Evolutionary conservation across 2,797 vertebrate species (phyloP), one percentile per base, ranked within the genome.

Genomic region (Botia kubotai): DNA sequence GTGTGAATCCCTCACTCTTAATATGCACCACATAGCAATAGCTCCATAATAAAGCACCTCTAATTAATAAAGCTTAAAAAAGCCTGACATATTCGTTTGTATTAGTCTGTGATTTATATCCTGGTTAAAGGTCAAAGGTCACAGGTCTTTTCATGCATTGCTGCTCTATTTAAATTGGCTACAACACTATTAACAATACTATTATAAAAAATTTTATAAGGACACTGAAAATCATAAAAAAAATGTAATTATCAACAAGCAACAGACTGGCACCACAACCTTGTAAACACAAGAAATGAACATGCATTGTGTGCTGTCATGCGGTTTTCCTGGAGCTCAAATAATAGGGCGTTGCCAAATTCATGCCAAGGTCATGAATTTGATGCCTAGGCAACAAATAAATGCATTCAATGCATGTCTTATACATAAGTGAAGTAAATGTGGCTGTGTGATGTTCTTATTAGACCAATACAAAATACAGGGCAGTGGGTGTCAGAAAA

Each of bases 401-500:
- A 52, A 52, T 52, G 50, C 50, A 52, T 17, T 52, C 10, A 48
- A 48, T 48, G 6, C 2, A 50, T 16, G 6, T 50, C 14, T 50
- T 50, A 50, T 14, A 11, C 43, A 26, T 26, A 50, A 2, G 48
- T 50, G 1, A 50, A 2, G 14, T 50, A 14, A 11, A 66, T 57
- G 48, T 4, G 13, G 48, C 19, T 57, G 65, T 8, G 63, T 17
- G 0, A 19, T 57, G 36, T 39, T 58, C 14, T 52, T 23, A 63
- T 53, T 65, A 58, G 23, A 14, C 26, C 26, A 39, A 23, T 6
- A 16, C 13, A 60, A 52, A 52, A 71, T 23, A 79, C 65, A 79
- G 52, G 76, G 16, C 76, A 70, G 76, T 39, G 13, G 29, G 67
- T 70, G 52, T 69, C 52, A 48, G 36, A 12, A 6, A 46, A 60